These are phyloP conservation scores for Gadus macrocephalus DNA, from an alignment of 2,113 vertebrate genomes.

Conservation along the genomic window DNA sequence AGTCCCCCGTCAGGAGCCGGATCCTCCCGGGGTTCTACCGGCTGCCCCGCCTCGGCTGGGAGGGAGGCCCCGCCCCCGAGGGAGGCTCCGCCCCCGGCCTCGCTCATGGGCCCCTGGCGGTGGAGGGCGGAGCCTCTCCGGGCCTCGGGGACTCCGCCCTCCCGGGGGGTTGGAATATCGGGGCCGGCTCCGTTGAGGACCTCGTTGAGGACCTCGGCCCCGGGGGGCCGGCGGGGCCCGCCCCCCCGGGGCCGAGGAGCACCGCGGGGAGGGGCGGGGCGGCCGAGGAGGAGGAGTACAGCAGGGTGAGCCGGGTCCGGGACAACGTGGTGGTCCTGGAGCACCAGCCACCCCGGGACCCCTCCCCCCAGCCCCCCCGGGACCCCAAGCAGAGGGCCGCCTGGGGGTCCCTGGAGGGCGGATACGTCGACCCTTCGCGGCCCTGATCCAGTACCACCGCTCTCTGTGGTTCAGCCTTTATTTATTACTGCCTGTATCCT, in stretches of 20 bases:
- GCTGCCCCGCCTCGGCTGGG: slow-evolving; percentile 38
- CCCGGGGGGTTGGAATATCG: too few relatives aligned
- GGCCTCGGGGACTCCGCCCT: neutral
- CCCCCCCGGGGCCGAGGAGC: too few relatives aligned
- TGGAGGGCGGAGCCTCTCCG: neutral
- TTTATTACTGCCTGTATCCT: too few relatives aligned
- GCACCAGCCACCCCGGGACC: slow-evolving; percentile 25
- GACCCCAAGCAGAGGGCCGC: neutral
- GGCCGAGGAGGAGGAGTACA: slow-evolving; percentile 71
- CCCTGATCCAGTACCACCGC: too few relatives aligned
- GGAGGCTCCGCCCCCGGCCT: slow-evolving; percentile 30
- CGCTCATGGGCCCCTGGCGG: neutral
- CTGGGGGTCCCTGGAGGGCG: slow-evolving; percentile 11
- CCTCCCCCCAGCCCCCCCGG: neutral
- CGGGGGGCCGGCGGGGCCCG: too few relatives aligned
- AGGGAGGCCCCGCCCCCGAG: slow-evolving; percentile 42
- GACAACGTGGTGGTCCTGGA: slow-evolving; percentile 71
- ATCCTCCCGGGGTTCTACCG: slow-evolving; percentile 60
- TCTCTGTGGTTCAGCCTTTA: too few relatives aligned
- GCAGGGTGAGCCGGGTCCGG: slow-evolving; percentile 72
- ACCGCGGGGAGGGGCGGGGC: slow-evolving; percentile 59
- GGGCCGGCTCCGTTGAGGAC: too few relatives aligned
- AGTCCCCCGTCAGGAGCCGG: slow-evolving; percentile 41
- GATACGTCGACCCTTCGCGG: slow-evolving; percentile 44
- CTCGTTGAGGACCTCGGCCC: too few relatives aligned